Percentiles rank a stretch among this genome's conserved stretches.
phyloP scores from a whole-genome alignment of 2,797 vertebrate species.

The Chromobotia macracanthus region DNA sequence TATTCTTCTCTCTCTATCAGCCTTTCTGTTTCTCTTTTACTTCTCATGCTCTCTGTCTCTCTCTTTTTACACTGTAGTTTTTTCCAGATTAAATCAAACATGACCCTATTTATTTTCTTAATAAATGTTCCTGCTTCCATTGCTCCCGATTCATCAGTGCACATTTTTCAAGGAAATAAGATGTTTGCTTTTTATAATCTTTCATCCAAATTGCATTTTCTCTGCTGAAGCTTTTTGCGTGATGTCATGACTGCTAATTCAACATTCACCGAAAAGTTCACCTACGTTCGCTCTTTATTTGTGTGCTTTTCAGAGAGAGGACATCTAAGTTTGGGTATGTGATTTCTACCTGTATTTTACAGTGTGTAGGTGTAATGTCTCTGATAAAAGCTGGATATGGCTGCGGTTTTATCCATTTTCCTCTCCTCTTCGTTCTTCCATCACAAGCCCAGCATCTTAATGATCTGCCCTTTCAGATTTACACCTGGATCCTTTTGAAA shows the following conservation, averaged over 20 bases:
- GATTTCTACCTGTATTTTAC: no score
- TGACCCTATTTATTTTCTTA: background rate
- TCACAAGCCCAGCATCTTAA: background rate
- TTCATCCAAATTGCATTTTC: no score
- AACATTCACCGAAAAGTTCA: no score
- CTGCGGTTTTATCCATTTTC: background rate
- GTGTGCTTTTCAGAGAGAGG: no score
- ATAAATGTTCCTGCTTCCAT: background rate
- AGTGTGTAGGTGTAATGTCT: no score
- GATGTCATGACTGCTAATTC: no score
- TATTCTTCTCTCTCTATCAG: conserved; percentile 13
- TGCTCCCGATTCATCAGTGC: background rate
- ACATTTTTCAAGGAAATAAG: no score
- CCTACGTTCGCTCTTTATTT: background rate
- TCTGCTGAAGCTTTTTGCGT: no score
- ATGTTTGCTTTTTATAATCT: no score
- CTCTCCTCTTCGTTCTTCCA: background rate
- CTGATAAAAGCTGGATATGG: background rate
- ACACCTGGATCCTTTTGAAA: conserved; percentile 8
- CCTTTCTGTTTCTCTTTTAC: background rate
- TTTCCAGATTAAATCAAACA: background rate
- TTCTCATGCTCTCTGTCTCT: background rate
- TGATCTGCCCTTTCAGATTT: conserved; percentile 15
- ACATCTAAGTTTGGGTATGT: background rate
- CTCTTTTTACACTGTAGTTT: background rate